These are phyloP conservation scores for Rhodophaea formosa DNA, from an alignment of 2,888 invertebrate species.

Conservation along the genomic window DNA sequence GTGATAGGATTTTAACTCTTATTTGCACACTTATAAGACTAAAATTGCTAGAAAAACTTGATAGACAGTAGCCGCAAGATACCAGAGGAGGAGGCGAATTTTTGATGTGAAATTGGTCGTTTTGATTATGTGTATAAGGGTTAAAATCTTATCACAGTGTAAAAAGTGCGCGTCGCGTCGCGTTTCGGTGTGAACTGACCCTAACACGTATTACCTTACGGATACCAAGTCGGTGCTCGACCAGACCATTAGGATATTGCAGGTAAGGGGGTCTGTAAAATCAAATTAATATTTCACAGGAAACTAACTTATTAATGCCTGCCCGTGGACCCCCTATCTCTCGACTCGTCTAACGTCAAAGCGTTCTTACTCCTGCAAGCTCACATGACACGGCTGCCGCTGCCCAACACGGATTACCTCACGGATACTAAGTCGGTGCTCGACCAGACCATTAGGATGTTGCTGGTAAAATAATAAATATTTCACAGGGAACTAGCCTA, in stretches of 20 bases:
- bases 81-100: too few species aligned
- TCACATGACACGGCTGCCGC: conserved; percentile 89
- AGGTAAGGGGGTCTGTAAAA: too few species aligned
- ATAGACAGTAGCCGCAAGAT: too few species aligned
- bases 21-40: too few species aligned
- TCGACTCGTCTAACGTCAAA: conserved; percentile 97
- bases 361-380: conserved; percentile 96
- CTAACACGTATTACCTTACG: conserved; percentile 96
- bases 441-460: conserved; percentile 96
- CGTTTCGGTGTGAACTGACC: too few species aligned
- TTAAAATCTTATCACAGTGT: too few species aligned
- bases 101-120: too few species aligned
- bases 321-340: conserved; percentile 85
- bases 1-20: too few species aligned
- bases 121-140: too few species aligned
- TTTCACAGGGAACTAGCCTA: conserved; percentile 89
- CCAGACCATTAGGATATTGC: conserved; percentile 96
- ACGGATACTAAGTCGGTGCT: conserved; percentile 98
- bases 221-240: conserved; percentile 98
- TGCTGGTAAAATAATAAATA: conserved; percentile 86
- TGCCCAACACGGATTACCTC: conserved; percentile 96
- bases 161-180: too few species aligned
- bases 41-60: too few species aligned
- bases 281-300: conserved; percentile 65
- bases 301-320: conserved; percentile 90